Conservation (phyloP, 2,797 vertebrate species). For the Urosaurus nigricauda region DNA sequence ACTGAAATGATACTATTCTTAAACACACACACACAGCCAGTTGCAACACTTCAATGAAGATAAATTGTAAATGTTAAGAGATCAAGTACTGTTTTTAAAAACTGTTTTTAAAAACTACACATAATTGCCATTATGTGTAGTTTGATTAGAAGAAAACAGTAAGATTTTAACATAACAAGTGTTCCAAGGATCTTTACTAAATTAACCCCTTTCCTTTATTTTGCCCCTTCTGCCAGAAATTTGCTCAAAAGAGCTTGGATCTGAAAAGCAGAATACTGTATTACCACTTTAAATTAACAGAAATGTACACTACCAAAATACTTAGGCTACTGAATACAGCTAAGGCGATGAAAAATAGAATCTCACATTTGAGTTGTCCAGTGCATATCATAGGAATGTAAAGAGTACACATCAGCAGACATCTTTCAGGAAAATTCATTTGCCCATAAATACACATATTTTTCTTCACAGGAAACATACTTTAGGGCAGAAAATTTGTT, state of each 20-base stretch:
- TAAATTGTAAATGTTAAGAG: slow-evolving; percentile 19
- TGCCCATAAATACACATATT: no score
- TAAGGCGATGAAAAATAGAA: neutral
- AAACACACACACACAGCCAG: neutral
- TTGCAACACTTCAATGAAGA: slow-evolving; percentile 6
- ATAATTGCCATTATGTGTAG: slow-evolving; percentile 15
- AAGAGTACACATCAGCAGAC: neutral
- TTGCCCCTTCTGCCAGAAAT: neutral
- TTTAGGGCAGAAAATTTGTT: no score
- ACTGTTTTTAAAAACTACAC: slow-evolving; percentile 18
- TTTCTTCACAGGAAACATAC: no score
- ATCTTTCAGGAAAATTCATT: no score
- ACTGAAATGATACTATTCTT: neutral
- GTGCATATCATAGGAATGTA: no score
- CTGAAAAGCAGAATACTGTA: neutral
- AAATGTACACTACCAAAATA: neutral
- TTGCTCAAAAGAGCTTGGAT: neutral
- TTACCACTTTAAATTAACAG: neutral
- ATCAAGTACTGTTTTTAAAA: slow-evolving; percentile 19
- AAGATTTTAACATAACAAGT: slow-evolving; percentile 5
- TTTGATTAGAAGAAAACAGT: slow-evolving; percentile 36
- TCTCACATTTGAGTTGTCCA: neutral
- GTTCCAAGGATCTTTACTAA: neutral
- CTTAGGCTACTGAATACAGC: no score
- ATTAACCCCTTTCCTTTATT: neutral